These are phyloP conservation scores for Dissostichus mawsoni DNA, from an alignment of 2,113 vertebrate genomes.

Conservation along the genomic window DNA sequence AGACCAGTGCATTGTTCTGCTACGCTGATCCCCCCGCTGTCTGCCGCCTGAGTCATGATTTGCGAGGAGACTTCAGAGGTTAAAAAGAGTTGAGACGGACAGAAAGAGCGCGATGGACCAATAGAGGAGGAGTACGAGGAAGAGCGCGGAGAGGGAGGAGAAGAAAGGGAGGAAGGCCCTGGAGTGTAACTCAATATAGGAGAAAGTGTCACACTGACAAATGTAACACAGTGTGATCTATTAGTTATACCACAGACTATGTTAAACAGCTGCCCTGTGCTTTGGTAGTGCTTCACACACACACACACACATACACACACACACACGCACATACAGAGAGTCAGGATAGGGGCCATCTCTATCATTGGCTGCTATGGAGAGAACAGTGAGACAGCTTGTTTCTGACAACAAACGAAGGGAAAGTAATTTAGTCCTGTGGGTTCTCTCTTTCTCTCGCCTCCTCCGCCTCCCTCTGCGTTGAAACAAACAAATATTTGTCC, in stretches of 20 bases:
- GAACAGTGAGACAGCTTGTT: constrained; percentile 52
- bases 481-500: constrained; percentile 92
- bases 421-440: constrained; percentile 78
- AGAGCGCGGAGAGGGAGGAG: constrained; percentile 34
- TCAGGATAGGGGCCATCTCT: constrained; percentile 50
- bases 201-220: constrained; percentile 84
- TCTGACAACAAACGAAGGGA: constrained; percentile 72
- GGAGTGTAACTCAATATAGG: constrained; percentile 86
- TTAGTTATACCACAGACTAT: constrained; percentile 83
- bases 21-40: constrained; percentile 21
- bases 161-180: constrained; percentile 71
- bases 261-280: constrained; percentile 78
- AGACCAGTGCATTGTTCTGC: constrained; percentile 50
- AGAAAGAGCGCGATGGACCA: constrained; percentile 2
- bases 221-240: constrained; percentile 80
- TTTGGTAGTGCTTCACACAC: constrained; percentile 37
- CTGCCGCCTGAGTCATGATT: constrained; percentile 36
- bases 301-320: no score
- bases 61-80: constrained; percentile 29
- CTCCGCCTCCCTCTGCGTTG: background rate
- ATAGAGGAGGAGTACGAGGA: constrained; percentile 43
- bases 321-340: no score
- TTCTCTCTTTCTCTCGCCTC: constrained; percentile 1
- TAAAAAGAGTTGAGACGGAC: constrained; percentile 16
- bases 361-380: constrained; percentile 56